phyloP scores from a whole-genome alignment of 2,888 invertebrate genomes.

The Clitarchus hookeri region DNA sequence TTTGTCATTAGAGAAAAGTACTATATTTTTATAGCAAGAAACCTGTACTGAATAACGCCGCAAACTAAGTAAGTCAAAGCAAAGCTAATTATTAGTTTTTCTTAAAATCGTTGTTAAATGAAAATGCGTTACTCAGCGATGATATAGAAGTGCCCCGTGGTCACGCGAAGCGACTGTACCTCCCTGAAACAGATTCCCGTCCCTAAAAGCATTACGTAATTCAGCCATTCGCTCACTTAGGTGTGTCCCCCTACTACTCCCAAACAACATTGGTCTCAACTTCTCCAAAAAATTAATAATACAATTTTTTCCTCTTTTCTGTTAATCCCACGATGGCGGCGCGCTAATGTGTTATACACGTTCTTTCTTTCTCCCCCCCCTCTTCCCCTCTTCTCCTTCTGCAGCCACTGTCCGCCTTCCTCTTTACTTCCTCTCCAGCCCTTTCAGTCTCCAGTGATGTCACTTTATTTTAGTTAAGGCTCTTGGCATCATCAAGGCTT shows the following conservation, averaged over 20 bases:
- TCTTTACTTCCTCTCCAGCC: conserved; percentile 27
- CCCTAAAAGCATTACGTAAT: conserved; percentile 37
- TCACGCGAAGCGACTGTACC: conserved; percentile 10
- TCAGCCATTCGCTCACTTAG: conserved; percentile 37
- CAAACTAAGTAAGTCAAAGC: no score
- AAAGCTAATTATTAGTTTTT: no score
- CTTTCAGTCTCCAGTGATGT: conserved; percentile 28
- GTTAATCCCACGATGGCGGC: conserved; percentile 32
- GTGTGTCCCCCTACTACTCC: conserved; percentile 11
- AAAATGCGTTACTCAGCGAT: no score
- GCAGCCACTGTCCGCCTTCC: conserved; percentile 14
- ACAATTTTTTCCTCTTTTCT: conserved; percentile 27
- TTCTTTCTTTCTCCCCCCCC: conserved; percentile 33
- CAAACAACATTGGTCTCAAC: conserved; percentile 25
- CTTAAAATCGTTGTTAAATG: no score
- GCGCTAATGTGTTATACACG: conserved; percentile 38
- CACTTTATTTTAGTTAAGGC: conserved; percentile 39
- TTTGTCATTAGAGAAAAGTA: no score
- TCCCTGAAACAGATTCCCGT: conserved; percentile 10
- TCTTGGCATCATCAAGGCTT: conserved; percentile 10
- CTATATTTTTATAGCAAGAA: no score
- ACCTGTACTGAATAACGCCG: no score
- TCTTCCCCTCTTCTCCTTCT: not conserved
- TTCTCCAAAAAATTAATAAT: conserved; percentile 27
- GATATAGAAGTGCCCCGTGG: not conserved